phyloP scores from a whole-genome alignment of 2,113 vertebrate species.

The Rynchops niger region DNA sequence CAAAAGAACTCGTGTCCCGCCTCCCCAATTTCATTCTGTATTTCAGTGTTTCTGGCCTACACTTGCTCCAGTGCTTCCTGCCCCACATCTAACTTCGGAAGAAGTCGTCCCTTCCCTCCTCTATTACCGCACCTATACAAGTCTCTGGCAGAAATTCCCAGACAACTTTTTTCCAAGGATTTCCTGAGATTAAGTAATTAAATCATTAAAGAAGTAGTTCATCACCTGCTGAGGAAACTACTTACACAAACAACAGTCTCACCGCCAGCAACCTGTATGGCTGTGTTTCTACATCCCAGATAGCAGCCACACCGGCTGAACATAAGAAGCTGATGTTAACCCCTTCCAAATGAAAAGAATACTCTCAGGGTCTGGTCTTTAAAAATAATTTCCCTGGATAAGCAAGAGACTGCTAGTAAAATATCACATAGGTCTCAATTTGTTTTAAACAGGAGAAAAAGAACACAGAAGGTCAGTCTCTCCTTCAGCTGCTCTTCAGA shows the following conservation, averaged over 20 bases:
- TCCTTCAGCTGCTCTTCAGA: background rate
- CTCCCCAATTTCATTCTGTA: background rate
- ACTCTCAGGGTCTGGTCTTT: background rate
- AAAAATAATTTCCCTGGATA: background rate
- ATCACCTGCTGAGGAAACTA: slow-evolving; percentile 2
- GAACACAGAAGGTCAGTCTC: background rate
- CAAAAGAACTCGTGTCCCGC: background rate
- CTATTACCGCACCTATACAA: background rate
- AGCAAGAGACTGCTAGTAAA: background rate
- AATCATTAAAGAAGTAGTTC: slow-evolving; percentile 14
- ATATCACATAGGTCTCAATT: background rate
- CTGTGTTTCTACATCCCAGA: background rate
- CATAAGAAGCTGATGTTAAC: background rate
- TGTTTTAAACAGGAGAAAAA: background rate
- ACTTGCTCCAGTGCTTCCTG: background rate
- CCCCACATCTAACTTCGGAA: background rate
- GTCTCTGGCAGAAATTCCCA: background rate
- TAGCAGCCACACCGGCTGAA: background rate
- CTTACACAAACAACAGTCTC: background rate
- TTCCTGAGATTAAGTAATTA: slow-evolving; percentile 5
- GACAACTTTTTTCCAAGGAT: background rate
- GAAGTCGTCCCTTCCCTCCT: background rate
- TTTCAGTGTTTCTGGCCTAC: background rate
- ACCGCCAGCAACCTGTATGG: background rate
- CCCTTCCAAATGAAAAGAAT: background rate